phyloP scores from a whole-genome alignment of 2,888 invertebrate species.

The Melanargia galathea region DNA sequence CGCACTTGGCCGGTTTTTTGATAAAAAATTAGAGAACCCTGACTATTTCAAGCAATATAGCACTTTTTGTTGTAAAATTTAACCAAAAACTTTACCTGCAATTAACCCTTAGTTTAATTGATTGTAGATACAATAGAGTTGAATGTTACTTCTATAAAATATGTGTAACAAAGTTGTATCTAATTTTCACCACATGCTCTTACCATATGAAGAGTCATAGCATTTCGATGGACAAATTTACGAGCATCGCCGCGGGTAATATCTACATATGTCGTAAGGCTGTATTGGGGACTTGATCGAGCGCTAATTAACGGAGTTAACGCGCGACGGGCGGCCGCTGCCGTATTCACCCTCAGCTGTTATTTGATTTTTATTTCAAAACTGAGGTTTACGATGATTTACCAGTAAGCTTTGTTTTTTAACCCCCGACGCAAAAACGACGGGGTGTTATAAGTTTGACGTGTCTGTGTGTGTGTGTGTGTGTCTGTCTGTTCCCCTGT shows the following conservation, averaged over 20 bases:
- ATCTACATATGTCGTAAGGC: conserved; percentile 29
- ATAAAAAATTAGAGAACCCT: too few species aligned
- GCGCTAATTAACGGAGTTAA: conserved; percentile 55
- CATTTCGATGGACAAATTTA: conserved; percentile 68
- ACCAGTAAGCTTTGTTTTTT: neutral
- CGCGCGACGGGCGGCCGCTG: conserved; percentile 67
- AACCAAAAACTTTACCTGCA: too few species aligned
- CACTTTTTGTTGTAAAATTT: too few species aligned
- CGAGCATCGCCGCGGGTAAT: conserved; percentile 39
- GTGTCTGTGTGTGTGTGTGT: too few species aligned
- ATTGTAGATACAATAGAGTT: too few species aligned
- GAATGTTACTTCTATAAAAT: too few species aligned
- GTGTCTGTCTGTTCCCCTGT: too few species aligned
- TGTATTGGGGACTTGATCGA: conserved; percentile 27
- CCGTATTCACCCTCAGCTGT: conserved; percentile 60
- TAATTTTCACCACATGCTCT: conserved; percentile 2
- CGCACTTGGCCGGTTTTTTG: too few species aligned
- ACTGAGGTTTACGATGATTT: conserved; percentile 17
- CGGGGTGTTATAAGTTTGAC: too few species aligned
- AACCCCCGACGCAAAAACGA: too few species aligned
- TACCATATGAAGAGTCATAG: conserved; percentile 46
- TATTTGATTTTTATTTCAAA: conserved; percentile 46
- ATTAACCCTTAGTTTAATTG: too few species aligned
- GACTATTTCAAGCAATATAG: too few species aligned
- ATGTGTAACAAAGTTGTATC: neutral